phyloP scores from a whole-genome alignment of 2,888 invertebrate genomes.

The Geophilus truncorum region DNA sequence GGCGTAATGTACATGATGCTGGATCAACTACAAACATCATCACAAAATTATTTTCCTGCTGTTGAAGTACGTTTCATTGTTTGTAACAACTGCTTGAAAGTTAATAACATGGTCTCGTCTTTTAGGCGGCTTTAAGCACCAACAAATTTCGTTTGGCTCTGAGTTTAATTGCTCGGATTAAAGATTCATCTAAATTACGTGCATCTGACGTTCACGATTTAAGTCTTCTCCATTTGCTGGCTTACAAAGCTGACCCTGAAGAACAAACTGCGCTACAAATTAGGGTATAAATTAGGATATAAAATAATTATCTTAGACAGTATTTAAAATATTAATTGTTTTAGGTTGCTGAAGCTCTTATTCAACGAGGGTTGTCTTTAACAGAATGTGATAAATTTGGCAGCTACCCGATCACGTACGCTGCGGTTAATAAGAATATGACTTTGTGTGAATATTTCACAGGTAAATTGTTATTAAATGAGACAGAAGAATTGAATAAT shows the following conservation, averaged over 20 bases:
- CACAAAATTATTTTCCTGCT: conserved; percentile 45
- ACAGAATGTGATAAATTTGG: conserved; percentile 46
- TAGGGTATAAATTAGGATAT: conserved; percentile 38
- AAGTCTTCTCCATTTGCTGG: conserved; percentile 49
- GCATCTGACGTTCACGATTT: conserved; percentile 44
- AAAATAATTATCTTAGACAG: too few species aligned
- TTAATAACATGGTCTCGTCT: too few species aligned
- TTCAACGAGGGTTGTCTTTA: conserved; percentile 47
- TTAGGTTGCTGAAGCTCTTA: conserved; percentile 47
- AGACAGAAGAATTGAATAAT: too few species aligned
- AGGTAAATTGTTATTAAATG: conserved; percentile 41
- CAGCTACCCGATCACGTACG: conserved; percentile 49
- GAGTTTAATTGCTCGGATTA: conserved; percentile 47
- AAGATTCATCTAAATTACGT: conserved; percentile 42
- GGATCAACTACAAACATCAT: conserved; percentile 46
- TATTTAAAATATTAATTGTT: not conserved
- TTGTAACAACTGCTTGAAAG: too few species aligned
- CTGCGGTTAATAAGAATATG: conserved; percentile 47
- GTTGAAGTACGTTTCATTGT: conserved; percentile 46
- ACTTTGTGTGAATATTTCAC: conserved; percentile 46
- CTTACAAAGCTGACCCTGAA: conserved; percentile 42
- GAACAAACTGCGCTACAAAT: conserved; percentile 39
- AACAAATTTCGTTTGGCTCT: conserved; percentile 49
- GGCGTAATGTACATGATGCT: conserved; percentile 52
- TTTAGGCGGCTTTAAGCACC: conserved; percentile 49